Evolutionary conservation across 2,113 vertebrate genomes (phyloP), one percentile per base, ranked within the genome.

Genomic region (Nycticryphes semicollaris): DNA sequence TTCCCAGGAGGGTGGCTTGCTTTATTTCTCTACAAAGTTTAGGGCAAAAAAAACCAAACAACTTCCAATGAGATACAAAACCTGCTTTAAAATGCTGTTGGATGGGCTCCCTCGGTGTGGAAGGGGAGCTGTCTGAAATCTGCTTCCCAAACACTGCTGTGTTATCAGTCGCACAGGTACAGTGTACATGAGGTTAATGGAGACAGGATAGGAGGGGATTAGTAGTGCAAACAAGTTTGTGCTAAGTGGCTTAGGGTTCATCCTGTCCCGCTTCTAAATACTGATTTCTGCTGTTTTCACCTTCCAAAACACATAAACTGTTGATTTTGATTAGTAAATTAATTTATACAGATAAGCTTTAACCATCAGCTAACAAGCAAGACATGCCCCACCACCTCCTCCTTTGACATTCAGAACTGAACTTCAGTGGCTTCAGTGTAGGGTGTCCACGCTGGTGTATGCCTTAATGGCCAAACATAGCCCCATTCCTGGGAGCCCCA

Each of bases 231-330:
- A 96, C 92, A 92, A 95, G 70, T 94, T 91, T 86, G 67, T 76
- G n/a, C 81, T 95, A 95, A 95, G 95, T 95, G 87, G 94, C 92
- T 97, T 96, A 94, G 27, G n/a, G 86, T 94, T 95, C 95, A 85
- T 39, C 75, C 93, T 64, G 81, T 70, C 75, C 87, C 4, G 30
- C 81, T 83, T 96, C 56, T 96, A 97, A 96, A 91, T 74, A 85
- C 89, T 28, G 54, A 83, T 75, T 94, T 86, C 79, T 83, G 75
- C 62, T 62, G 48, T 77, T 87, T 96, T 74, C 53, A 75, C 77
- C 53, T 95, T 96, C 90, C 96, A 96, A 94, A 96, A 87, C 76
- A 94, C 93, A 91, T 90, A 93, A 79, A 62, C 78, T 6, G 28
- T 82, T 96, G 91, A 86, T 69, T 89, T 90, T 78, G 87, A 94